Evolutionary conservation across 2,113 vertebrate species (phyloP), one percentile per base, ranked within the genome.

Genomic region (Caloenas nicobarica): DNA sequence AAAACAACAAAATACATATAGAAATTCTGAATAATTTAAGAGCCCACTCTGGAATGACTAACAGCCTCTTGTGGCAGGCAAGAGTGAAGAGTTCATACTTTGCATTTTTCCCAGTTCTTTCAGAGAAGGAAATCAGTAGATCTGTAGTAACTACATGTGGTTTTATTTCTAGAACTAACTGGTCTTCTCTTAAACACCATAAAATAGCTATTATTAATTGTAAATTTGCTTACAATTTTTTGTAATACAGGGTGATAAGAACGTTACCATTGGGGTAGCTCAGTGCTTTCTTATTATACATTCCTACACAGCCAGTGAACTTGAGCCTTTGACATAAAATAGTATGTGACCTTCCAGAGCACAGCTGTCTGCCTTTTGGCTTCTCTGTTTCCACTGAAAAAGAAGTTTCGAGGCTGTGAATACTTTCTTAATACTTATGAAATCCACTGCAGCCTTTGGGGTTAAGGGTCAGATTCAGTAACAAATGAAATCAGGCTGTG

Each of bases 11-110:
- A 68, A 65, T 44, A 33, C 69, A 54, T 90, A 70, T 0, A 92
- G 89, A 81, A 79, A 85, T 65, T 89, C 33, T 79, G 91, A 79
- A 69, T 94, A 61, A 94, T 71, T 81, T 71, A 40, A 72, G 23
- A 72, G 24, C 84, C 78, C 73, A 54, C 84, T 94, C 83, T 80
- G 46, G 29, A 84, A 81, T 95, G 93, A 95, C 86, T 95, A 91
- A 92, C 51, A 91, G 65, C 70, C 51, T 87, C 53, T 84, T 72
- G 44, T 56, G 18, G 31, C 14, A 92, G 24, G 44, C 61, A 96
- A 71, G 77, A 64, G 60, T 64, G 57, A 18, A 9, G 38, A 68
- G 33, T 91, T 86, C 56, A 16, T 69, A 19, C 54, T 61, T 54
- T 34, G 11, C 15, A 1, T 64, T 78, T 86, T 68, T 21, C 38